Conservation (phyloP, 2,888 invertebrate species). For the Silvanus unidentatus region DNA sequence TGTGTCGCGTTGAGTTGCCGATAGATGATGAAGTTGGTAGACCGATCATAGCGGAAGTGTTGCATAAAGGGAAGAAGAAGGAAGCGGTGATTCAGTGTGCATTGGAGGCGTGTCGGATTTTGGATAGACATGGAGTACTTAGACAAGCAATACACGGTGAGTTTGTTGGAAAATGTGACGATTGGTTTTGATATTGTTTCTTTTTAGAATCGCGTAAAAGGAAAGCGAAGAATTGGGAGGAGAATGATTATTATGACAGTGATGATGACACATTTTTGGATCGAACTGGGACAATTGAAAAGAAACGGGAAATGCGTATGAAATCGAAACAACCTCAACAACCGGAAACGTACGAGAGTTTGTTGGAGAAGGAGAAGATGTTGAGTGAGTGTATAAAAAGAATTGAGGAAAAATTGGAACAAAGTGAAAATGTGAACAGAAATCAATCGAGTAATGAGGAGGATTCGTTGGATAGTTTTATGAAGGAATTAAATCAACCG, state of each 20-base stretch:
- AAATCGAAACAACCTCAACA: slow-evolving; percentile 57
- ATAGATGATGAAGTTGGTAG: slow-evolving; percentile 66
- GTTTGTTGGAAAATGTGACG: slow-evolving; percentile 13
- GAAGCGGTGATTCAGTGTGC: slow-evolving; percentile 92
- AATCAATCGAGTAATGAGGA: slow-evolving; percentile 45
- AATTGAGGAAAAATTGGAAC: slow-evolving; percentile 52
- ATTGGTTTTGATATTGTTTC: background rate
- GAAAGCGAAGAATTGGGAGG: slow-evolving; percentile 72
- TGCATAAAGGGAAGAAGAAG: slow-evolving; percentile 88
- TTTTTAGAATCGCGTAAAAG: slow-evolving; percentile 70
- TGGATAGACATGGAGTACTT: slow-evolving; percentile 82
- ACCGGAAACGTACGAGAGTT: slow-evolving; percentile 58
- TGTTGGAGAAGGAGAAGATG: slow-evolving; percentile 58
- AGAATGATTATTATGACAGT: slow-evolving; percentile 87
- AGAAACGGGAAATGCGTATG: slow-evolving; percentile 76
- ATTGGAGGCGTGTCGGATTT: slow-evolving; percentile 85
- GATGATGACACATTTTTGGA: slow-evolving; percentile 96
- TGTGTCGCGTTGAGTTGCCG: slow-evolving; percentile 78
- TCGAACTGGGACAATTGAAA: slow-evolving; percentile 87
- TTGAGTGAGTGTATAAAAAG: slow-evolving; percentile 51
- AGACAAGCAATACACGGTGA: slow-evolving; percentile 81
- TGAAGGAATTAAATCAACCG: slow-evolving; percentile 58
- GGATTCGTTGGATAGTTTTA: slow-evolving; percentile 80
- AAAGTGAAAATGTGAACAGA: slow-evolving; percentile 44
- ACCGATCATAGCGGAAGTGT: slow-evolving; percentile 76